Conservation (phyloP, 1,140 invertebrate species). For the Trachelipus rathkii region DNA sequence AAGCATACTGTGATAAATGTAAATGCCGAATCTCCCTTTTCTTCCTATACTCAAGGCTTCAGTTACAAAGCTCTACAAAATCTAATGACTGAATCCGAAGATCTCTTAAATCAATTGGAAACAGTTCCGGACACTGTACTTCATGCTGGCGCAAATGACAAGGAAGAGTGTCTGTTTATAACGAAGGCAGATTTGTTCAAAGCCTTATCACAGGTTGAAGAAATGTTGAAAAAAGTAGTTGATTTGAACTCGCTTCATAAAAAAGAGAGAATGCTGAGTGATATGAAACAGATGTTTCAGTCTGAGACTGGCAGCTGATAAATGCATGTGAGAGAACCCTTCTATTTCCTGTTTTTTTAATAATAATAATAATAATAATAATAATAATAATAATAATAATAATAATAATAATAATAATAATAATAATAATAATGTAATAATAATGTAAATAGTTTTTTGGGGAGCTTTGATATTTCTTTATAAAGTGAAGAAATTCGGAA, state of each 20-base stretch:
- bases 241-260: neutral
- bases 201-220: neutral
- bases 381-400: no score
- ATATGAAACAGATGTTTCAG: neutral
- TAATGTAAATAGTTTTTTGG: no score
- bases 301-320: neutral
- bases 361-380: no score
- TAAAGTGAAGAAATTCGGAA: no score
- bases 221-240: neutral
- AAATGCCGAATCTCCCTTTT: neutral
- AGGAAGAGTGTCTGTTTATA: neutral
- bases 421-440: no score
- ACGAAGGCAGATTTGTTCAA: neutral
- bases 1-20: neutral
- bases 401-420: no score
- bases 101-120: neutral
- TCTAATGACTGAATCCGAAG: neutral
- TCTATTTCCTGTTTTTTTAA: no score
- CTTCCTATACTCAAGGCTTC: neutral
- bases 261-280: neutral
- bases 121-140: neutral
- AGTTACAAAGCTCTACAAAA: neutral
- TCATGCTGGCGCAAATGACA: neutral
- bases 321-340: neutral
- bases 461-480: no score